phyloP scores from a whole-genome alignment of 2,113 vertebrate genomes.

The Rhombomys opimus region DNA sequence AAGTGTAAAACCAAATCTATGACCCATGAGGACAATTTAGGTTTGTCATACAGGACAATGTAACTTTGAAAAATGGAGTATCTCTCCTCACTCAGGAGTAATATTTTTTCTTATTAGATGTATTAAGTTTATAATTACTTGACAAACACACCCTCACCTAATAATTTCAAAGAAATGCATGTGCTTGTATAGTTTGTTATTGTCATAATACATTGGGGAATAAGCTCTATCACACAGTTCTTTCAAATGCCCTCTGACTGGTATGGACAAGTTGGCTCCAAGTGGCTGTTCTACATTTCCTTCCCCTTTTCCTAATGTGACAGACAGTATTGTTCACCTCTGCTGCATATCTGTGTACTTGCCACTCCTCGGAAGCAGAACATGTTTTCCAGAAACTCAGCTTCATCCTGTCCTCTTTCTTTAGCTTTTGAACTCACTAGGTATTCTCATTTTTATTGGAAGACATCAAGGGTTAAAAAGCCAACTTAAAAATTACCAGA shows the following conservation, averaged over 20 bases:
- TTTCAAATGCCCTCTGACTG: background rate
- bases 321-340: background rate
- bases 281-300: background rate
- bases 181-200: background rate
- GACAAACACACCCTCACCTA: background rate
- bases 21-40: slow-evolving; percentile 53
- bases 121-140: slow-evolving; percentile 38
- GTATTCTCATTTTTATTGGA: background rate
- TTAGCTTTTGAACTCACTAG: slow-evolving; percentile 12
- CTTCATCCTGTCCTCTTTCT: background rate
- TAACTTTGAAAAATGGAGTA: background rate
- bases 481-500: background rate
- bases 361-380: slow-evolving; percentile 8
- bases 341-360: background rate
- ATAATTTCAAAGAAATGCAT: slow-evolving; percentile 25
- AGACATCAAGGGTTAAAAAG: background rate
- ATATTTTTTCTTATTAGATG: slow-evolving; percentile 33
- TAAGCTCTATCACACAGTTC: background rate
- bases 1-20: slow-evolving; percentile 46
- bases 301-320: background rate
- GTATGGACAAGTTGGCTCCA: background rate
- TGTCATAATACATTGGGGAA: background rate
- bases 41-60: slow-evolving; percentile 17
- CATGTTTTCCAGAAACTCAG: background rate
- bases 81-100: slow-evolving; percentile 28